phyloP scores from a whole-genome alignment of 2,113 vertebrate species.

The Shinisaurus crocodilurus region DNA sequence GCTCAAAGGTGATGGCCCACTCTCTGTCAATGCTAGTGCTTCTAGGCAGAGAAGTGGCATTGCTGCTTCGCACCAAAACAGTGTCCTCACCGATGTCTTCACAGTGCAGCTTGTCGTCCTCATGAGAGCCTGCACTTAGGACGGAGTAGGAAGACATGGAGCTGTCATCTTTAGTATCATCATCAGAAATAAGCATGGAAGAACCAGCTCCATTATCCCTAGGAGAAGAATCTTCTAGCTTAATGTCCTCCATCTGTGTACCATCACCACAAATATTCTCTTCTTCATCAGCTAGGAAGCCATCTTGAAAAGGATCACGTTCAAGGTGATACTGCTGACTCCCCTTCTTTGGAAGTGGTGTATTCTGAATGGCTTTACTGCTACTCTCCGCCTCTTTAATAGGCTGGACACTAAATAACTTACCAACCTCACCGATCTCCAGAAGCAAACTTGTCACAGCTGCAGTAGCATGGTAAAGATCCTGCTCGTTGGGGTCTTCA shows the following conservation, averaged over 20 bases:
- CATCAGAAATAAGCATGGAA: constrained; percentile 94
- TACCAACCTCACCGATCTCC: constrained; percentile 97
- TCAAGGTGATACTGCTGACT: constrained; percentile 61
- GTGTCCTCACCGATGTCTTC: constrained; percentile 97
- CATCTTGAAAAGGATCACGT: constrained; percentile 59
- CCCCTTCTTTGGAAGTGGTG: constrained; percentile 75
- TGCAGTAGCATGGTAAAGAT: constrained; percentile 95
- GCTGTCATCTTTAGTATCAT: constrained; percentile 96
- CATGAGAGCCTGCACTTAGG: constrained; percentile 93
- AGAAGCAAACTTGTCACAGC: constrained; percentile 95
- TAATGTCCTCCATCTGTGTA: constrained; percentile 92
- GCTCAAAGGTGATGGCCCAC: constrained; percentile 98
- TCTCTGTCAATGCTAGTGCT: constrained; percentile 92
- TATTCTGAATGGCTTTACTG: constrained; percentile 30
- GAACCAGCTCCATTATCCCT: constrained; percentile 89
- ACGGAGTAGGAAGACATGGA: constrained; percentile 98
- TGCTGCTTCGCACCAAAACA: constrained; percentile 85
- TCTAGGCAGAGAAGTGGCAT: constrained; percentile 73
- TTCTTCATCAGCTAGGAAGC: constrained; percentile 47
- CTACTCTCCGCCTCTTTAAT: constrained; percentile 48
- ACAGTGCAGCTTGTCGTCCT: constrained; percentile 95
- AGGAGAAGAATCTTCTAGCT: constrained; percentile 92
- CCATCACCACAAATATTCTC: constrained; percentile 60
- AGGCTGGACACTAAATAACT: constrained; percentile 82
- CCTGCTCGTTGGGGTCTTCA: constrained; percentile 91